Evolutionary conservation across 2,797 vertebrate genomes (phyloP), one percentile per base, ranked within the genome.

Genomic region (Kryptopterus vitreolus): DNA sequence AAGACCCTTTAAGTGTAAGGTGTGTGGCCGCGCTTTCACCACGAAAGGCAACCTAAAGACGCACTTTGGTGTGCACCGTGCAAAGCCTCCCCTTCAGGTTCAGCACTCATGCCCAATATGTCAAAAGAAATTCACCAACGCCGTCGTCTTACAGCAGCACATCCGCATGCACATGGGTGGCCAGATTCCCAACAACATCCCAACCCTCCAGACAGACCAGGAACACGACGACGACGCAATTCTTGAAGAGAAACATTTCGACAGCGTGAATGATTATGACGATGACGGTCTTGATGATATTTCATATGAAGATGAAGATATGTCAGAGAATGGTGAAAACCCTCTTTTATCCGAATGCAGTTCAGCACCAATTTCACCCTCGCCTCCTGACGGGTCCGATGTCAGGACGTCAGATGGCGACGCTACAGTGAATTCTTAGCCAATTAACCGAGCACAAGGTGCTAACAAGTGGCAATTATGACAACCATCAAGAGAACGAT

Each of bases 1-100:
- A 90, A 93, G 98, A 88, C 98, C 98, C 81, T 99, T 96, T 88
- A 99, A 96, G 89, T 98, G 98, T 89, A 98, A 96, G 91, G 95
- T 98, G 86, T 99, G 98, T 22, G 96, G 96, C 86, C 93, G 98
- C 48, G 97, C 98, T 33, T 99, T 99, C 90, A 98, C 97, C 92
- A 99, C 97, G 61, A 99, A 97, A 89, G 98, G 98, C 83, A 99
- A 99, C 93, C 93, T 99, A 86, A 99, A 98, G 93, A 98, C 98
- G 2, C 98, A 99, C 90, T 92, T 98, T 15, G 94, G 96, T 4
- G 96, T 99, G 77, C 98, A 99, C 92, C 91, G 96, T 68, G 94
- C 97, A 62, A 97, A 95, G 79, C 95, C 95, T 12, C 96, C 97
- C 0, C 94, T 97, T 81, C 95, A 93, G 43, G 95, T 98, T 86